phyloP scores from a whole-genome alignment of 2,797 vertebrate genomes.

The Gymnothorax javanicus region DNA sequence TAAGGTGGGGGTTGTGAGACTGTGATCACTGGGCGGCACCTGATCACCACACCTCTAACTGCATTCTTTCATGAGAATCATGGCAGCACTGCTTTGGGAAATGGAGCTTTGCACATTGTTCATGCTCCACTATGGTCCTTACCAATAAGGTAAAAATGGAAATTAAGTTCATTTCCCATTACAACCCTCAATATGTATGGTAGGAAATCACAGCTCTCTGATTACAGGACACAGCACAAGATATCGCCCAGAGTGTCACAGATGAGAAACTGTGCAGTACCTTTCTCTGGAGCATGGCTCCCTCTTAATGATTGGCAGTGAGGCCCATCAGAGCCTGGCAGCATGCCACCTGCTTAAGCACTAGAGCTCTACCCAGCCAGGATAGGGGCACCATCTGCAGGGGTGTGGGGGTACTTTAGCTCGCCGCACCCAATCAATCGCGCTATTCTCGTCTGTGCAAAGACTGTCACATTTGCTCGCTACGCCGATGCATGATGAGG shows the following conservation, averaged over 20 bases:
- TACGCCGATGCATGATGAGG: conserved; percentile 25
- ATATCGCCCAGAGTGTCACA: conserved; percentile 24
- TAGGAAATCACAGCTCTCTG: background rate
- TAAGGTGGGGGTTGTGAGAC: background rate
- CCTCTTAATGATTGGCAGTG: background rate
- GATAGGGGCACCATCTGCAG: conserved; percentile 63
- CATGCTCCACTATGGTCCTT: background rate
- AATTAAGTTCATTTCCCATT: background rate
- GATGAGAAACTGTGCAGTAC: conserved; percentile 28
- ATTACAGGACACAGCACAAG: background rate
- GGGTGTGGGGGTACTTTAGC: conserved; percentile 71
- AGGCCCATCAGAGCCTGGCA: conserved; percentile 8
- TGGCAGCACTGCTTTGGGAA: background rate
- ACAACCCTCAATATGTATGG: background rate
- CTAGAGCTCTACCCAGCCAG: conserved; percentile 50
- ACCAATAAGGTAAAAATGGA: conserved; percentile 1
- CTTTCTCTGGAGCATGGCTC: background rate
- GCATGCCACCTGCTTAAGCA: background rate
- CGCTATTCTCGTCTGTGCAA: conserved; percentile 20
- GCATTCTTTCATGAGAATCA: no score
- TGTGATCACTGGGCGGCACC: background rate
- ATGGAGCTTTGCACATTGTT: background rate
- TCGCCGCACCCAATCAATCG: conserved; percentile 67
- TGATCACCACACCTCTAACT: background rate
- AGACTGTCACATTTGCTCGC: conserved; percentile 32